phyloP scores from a whole-genome alignment of 2,797 vertebrate genomes.

The Gallinago solitaria region DNA sequence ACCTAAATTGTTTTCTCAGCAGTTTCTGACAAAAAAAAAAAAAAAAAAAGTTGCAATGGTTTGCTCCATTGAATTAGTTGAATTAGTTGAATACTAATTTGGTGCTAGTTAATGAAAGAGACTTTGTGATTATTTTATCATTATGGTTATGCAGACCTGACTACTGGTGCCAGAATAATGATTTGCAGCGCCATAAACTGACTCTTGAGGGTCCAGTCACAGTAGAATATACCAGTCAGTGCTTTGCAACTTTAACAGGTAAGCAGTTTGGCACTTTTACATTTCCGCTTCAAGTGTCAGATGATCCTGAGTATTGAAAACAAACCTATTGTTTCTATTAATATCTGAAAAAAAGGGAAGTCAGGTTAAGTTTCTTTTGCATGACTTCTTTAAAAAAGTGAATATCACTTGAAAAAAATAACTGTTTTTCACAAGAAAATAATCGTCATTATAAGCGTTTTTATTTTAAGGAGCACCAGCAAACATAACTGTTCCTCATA shows the following conservation, averaged over 20 bases:
- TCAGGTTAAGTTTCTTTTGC: neutral
- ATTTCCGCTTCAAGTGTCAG: neutral
- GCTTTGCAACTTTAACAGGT: constrained; percentile 76
- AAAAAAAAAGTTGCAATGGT: neutral
- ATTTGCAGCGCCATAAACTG: constrained; percentile 78
- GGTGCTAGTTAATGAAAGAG: neutral
- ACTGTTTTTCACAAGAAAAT: neutral
- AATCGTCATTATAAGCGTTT: neutral
- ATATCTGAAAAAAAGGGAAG: neutral
- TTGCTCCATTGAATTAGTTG: neutral
- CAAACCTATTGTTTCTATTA: neutral
- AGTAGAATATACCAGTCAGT: constrained; percentile 76
- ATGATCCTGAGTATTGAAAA: neutral
- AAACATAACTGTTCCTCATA: neutral
- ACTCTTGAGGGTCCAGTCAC: constrained; percentile 79
- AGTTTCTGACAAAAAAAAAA: neutral
- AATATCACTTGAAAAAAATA: neutral
- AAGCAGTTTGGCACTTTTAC: neutral
- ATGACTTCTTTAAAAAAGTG: neutral
- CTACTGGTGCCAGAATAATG: constrained; percentile 75
- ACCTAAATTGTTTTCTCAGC: neutral
- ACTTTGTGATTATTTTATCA: neutral
- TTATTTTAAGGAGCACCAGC: neutral
- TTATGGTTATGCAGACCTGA: constrained; percentile 67
- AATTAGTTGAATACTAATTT: neutral